These are phyloP conservation scores for Piprites chloris DNA, from an alignment of 2,113 vertebrate genomes.

Conservation along the genomic window DNA sequence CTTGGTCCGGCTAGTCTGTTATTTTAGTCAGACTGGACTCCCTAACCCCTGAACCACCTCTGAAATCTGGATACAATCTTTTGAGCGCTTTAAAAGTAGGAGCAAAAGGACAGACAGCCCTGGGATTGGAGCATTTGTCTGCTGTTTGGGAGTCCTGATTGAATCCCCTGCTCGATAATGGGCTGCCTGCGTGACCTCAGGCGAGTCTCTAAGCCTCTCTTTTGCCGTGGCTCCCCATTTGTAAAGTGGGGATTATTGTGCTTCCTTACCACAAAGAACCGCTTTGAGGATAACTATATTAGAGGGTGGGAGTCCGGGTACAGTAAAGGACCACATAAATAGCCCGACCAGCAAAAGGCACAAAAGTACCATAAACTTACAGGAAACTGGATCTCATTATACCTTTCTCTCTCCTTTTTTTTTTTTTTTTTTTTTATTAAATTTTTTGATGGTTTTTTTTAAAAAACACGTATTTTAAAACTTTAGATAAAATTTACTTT, in stretches of 20 bases:
- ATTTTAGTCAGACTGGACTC: constrained; percentile 46
- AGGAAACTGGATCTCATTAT: background rate
- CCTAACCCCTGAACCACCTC: constrained; percentile 52
- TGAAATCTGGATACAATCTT: constrained; percentile 20
- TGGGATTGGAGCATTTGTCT: background rate
- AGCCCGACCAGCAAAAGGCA: background rate
- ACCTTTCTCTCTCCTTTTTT: too few relatives aligned
- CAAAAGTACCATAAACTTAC: background rate
- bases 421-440: too few relatives aligned
- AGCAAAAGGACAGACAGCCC: background rate
- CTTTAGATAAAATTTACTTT: background rate
- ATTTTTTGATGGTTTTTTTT: too few relatives aligned
- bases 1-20: constrained; percentile 32
- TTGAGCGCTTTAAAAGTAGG: background rate
- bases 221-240: background rate
- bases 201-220: constrained; percentile 8
- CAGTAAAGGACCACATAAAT: background rate
- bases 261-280: constrained; percentile 7
- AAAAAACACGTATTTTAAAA: background rate
- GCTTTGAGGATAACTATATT: background rate
- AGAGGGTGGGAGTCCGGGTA: background rate
- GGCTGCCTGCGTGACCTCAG: constrained; percentile 15
- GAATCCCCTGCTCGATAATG: background rate
- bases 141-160: background rate
- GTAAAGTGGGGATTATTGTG: constrained; percentile 10